These are phyloP conservation scores for Condylura cristata DNA, from an alignment of 2,113 vertebrate genomes.

Conservation along the genomic window DNA sequence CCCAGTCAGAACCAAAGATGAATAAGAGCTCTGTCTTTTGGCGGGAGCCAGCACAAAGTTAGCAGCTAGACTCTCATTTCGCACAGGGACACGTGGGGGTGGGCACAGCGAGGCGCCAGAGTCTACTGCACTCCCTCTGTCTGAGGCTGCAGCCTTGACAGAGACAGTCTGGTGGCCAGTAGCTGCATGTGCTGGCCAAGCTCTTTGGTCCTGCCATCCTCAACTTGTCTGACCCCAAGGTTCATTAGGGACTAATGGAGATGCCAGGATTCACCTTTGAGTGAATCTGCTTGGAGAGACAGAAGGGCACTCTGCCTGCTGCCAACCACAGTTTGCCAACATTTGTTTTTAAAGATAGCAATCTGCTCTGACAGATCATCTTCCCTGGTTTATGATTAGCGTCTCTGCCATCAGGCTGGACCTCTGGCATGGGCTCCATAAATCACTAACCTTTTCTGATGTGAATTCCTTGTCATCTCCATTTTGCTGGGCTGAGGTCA, in stretches of 20 bases:
- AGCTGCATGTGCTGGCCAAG: neutral
- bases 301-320: neutral
- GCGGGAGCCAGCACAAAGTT: neutral
- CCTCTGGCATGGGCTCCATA: slow-evolving; percentile 62
- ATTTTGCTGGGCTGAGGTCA: slow-evolving; percentile 67
- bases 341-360: slow-evolving; percentile 62
- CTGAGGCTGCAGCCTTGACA: neutral
- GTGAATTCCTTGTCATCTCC: slow-evolving; percentile 72
- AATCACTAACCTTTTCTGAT: slow-evolving; percentile 64
- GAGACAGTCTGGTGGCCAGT: neutral
- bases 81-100: neutral
- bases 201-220: neutral
- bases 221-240: neutral
- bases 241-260: slow-evolving; percentile 39
- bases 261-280: fast-evolving
- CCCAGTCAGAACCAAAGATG: neutral
- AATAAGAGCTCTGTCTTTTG: fast-evolving
- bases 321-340: slow-evolving; percentile 60
- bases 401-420: slow-evolving; percentile 43
- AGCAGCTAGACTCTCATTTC: neutral
- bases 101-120: neutral
- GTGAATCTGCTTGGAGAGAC: neutral
- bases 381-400: slow-evolving; percentile 55
- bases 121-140: neutral
- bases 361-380: slow-evolving; percentile 67